Evolutionary conservation across 2,797 vertebrate genomes (phyloP).

Genomic region (Gadopsis marmoratus): DNA sequence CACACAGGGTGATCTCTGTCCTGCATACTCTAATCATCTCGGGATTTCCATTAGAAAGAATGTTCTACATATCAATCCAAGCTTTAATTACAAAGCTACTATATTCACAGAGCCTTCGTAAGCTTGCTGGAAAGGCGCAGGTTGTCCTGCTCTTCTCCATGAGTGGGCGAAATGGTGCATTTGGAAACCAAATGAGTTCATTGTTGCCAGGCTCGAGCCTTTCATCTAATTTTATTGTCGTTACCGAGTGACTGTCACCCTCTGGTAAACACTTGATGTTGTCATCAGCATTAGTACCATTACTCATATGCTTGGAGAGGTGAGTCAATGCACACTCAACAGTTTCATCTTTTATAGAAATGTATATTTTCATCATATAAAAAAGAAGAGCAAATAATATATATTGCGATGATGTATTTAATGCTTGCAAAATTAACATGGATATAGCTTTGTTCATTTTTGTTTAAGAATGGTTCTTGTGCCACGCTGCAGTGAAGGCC

Average conservation of each 20-base stretch:
- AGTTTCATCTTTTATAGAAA: slow-evolving; percentile 37
- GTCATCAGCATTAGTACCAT: slow-evolving; percentile 76
- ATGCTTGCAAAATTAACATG: not conserved
- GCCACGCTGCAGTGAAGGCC: not conserved
- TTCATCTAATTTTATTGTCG: slow-evolving; percentile 83
- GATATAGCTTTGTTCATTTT: not conserved
- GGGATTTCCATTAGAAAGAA: slow-evolving; percentile 87
- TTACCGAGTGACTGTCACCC: slow-evolving; percentile 81
- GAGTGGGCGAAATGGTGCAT: slow-evolving; percentile 79
- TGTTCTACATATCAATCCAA: slow-evolving; percentile 89
- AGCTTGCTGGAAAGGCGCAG: slow-evolving; percentile 75
- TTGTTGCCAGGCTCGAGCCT: slow-evolving; percentile 77
- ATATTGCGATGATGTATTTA: not conserved
- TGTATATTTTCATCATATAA: not conserved
- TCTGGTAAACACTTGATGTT: slow-evolving; percentile 83
- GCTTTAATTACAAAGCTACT: slow-evolving; percentile 89
- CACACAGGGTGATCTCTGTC: slow-evolving; percentile 54
- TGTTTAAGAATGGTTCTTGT: not conserved
- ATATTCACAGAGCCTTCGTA: slow-evolving; percentile 83
- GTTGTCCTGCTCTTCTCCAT: slow-evolving; percentile 66
- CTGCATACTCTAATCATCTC: slow-evolving; percentile 58
- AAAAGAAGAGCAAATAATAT: slow-evolving; percentile 2
- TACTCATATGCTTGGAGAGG: slow-evolving; percentile 79
- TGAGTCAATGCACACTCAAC: slow-evolving; percentile 54
- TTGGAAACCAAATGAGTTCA: slow-evolving; percentile 87